Evolutionary conservation across 2,888 invertebrate species (phyloP).

Genomic region (Volucella inflata): DNA sequence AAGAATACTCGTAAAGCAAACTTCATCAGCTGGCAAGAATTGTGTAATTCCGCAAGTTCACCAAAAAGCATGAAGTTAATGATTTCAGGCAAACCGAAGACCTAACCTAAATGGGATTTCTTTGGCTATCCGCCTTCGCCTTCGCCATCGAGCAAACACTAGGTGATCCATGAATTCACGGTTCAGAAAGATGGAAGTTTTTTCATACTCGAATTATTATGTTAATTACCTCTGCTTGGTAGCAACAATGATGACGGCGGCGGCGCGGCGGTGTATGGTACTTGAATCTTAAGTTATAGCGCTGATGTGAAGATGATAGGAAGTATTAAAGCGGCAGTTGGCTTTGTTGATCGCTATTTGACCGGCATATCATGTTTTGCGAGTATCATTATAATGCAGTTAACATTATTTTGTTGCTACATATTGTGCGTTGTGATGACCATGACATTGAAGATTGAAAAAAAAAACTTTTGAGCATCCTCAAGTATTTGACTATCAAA

Average conservation of each 20-base stretch:
- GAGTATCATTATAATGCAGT: conserved; percentile 66
- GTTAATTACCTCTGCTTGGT: conserved; percentile 67
- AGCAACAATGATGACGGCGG: conserved; percentile 14
- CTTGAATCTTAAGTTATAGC: conserved; percentile 45
- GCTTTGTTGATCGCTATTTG: conserved; percentile 14
- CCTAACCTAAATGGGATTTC: conserved; percentile 66
- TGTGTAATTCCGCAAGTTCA: conserved; percentile 73
- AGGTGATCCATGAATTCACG: conserved; percentile 69
- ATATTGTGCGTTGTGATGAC: conserved; percentile 26
- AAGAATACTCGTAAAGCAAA: not conserved
- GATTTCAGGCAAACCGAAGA: conserved; percentile 51
- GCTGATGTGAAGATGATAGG: conserved; percentile 55
- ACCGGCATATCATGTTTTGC: conserved; percentile 31
- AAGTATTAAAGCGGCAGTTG: conserved; percentile 32
- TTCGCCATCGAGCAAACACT: conserved; percentile 39
- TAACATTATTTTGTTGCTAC: conserved; percentile 41
- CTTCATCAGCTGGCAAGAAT: conserved; percentile 48
- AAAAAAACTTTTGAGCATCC: not conserved
- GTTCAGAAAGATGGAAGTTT: conserved; percentile 55
- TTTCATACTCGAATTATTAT: conserved; percentile 75
- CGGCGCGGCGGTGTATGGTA: not conserved
- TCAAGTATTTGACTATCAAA: not conserved
- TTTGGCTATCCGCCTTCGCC: conserved; percentile 58
- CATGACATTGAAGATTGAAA: conserved; percentile 53
- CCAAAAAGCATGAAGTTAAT: conserved; percentile 74